Base-by-base conservation (phyloP, 2,797 vertebrate genomes). In the Delichon dasypus region DNA sequence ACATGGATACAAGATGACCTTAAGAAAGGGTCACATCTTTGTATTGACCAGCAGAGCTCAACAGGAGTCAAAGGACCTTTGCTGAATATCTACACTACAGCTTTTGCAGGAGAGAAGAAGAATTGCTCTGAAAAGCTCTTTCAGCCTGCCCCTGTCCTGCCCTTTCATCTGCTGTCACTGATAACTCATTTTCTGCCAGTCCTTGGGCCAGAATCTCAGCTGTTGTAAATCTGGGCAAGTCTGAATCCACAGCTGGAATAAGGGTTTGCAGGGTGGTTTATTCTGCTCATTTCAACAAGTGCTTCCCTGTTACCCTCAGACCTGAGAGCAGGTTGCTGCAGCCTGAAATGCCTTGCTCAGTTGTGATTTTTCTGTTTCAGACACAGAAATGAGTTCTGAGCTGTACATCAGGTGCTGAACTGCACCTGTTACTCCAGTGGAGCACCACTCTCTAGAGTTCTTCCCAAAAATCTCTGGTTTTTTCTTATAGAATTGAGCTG, bases 281-380 rank as follows among this genome's bases (percentile, higher is more conserved):
- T 55, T 48, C 51, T 74, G 19, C 38, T 34, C 0, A 0, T 44
- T 74, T 34, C 2, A 0, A 66, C 75, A 25, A 42, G 9, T 30
- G 3, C 1, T 20, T 25, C 23, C 29, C 16, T 7, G 4, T 16
- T 38, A 36, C 72, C 25, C 54, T 38, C 29, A 40, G 21, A 19
- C 29, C 23, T 9, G 26, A 36, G 25, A 17, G 36, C 19, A 40
- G 66, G 38, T 51, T 26, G 17, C 53, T 42, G 57, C 29, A 11
- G 45, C 82, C 54, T 65, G 53, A 38, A 42, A 14, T 14, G 26
- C 32, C 19, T 44, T 22, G 29, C 5, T 67, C 45, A 19, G 26
- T 9, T 71, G 55, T 13, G 32, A 5, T 53, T 65, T 32, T 80
- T 62, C 17, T 67, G 11, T 61, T 64, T 80, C 26, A 88, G 40